phyloP scores from a whole-genome alignment of 2,113 vertebrate species.

The Chroicocephalus ridibundus region DNA sequence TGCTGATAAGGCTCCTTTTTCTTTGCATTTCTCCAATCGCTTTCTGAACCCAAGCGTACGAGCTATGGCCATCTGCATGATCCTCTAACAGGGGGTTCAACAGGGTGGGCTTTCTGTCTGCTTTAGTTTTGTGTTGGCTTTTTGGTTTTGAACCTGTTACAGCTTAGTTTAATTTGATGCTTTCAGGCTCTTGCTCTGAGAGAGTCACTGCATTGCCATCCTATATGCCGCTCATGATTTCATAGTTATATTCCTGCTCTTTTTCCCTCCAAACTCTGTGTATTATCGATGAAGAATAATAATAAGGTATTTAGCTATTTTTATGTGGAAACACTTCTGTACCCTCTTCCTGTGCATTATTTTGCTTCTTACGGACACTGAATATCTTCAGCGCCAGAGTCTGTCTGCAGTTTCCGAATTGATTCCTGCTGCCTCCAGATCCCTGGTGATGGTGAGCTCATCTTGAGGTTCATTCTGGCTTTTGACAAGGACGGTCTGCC shows the following conservation, averaged over 20 bases:
- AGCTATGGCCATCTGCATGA: accelerated
- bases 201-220: not conserved
- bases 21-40: not conserved
- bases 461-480: not conserved
- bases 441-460: not conserved
- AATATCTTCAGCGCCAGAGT: not conserved
- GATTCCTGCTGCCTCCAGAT: not conserved
- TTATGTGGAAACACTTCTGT: not conserved
- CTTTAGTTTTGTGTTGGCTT: not conserved
- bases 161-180: not conserved
- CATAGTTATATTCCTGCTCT: not conserved
- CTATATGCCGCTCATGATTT: not conserved
- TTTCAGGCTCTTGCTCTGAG: not conserved
- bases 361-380: not conserved
- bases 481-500: not conserved
- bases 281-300: not conserved
- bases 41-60: not conserved
- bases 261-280: not conserved
- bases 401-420: not conserved
- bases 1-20: not conserved
- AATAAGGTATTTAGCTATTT: not conserved
- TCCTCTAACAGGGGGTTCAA: no score
- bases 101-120: not conserved
- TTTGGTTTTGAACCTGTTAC: not conserved
- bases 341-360: not conserved